Percentiles rank a stretch among this genome's conserved stretches.
Evolutionary conservation across 2,888 invertebrate species (phyloP).

Genomic region (Drosophila diplacantha): DNA sequence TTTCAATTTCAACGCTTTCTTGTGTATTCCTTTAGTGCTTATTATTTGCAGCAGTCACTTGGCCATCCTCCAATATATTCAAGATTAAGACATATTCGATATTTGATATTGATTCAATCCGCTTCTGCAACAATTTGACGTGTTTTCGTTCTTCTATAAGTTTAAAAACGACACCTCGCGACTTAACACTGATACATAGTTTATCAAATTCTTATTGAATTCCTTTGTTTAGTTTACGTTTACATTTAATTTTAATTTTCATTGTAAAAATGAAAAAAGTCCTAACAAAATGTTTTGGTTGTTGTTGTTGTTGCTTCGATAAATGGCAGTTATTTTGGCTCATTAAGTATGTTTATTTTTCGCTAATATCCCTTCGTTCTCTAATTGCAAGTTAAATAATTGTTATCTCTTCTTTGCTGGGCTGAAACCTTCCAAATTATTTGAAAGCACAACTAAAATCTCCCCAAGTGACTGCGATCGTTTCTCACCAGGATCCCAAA

Average conservation of each 20-base stretch:
- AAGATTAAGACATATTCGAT: constrained; percentile 25
- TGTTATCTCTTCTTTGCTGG: constrained; percentile 9
- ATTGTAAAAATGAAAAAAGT: constrained; percentile 50
- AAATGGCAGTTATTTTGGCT: constrained; percentile 72
- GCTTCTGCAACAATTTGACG: constrained; percentile 26
- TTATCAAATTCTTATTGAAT: constrained; percentile 59
- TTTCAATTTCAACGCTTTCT: constrained; percentile 21
- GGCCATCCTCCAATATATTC: constrained; percentile 58
- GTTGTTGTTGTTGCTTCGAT: constrained; percentile 41
- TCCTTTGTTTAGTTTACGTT: constrained; percentile 23
- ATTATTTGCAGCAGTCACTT: constrained; percentile 67
- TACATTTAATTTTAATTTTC: constrained; percentile 36
- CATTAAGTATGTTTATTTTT: constrained; percentile 43
- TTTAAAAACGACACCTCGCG: constrained; percentile 50
- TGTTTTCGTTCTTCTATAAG: constrained; percentile 19
- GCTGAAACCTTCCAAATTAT: constrained; percentile 67
- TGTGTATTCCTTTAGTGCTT: constrained; percentile 18
- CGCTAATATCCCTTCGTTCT: constrained; percentile 27
- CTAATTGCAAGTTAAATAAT: constrained; percentile 33
- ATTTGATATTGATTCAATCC: constrained; percentile 38
- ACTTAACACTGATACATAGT: constrained; percentile 60
- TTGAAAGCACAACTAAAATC: constrained; percentile 40
- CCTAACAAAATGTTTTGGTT: constrained; percentile 47
- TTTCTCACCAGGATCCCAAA: constrained; percentile 31
- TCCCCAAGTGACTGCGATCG: constrained; percentile 64